These are phyloP conservation scores for Stegana nigrithorax DNA, from an alignment of 2,888 invertebrate species.

Conservation along the genomic window DNA sequence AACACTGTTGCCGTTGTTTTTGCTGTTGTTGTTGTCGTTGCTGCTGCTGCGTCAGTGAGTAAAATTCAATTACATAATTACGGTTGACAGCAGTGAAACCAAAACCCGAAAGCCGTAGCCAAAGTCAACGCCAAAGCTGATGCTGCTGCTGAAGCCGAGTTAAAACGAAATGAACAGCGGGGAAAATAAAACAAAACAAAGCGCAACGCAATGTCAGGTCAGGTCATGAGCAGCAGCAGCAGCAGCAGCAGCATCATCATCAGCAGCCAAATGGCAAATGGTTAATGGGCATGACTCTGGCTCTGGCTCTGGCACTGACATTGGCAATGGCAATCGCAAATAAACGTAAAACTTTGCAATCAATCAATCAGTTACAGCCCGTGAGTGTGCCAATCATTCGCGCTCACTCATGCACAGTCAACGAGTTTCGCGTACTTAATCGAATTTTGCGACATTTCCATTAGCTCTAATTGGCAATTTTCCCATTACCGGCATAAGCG, in stretches of 20 bases:
- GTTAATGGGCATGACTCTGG: background rate
- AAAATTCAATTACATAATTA: slow-evolving; percentile 54
- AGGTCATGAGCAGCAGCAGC: too few species aligned
- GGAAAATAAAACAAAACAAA: too few species aligned
- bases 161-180: too few species aligned
- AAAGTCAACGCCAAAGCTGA: too few species aligned
- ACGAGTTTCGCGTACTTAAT: slow-evolving; percentile 41
- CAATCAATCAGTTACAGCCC: background rate
- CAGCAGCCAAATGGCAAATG: slow-evolving; percentile 14
- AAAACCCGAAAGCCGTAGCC: too few species aligned
- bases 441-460: slow-evolving; percentile 54
- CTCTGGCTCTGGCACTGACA: slow-evolving; percentile 29
- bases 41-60: too few species aligned
- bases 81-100: too few species aligned
- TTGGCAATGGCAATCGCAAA: background rate
- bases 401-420: background rate
- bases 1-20: background rate
- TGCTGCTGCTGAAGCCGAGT: too few species aligned
- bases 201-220: too few species aligned
- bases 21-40: background rate
- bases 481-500: slow-evolving; percentile 56
- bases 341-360: slow-evolving; percentile 1
- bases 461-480: slow-evolving; percentile 56
- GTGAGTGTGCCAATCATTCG: background rate
- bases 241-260: too few species aligned